phyloP scores from a whole-genome alignment of 2,888 invertebrate species.

The Melinopterus prodromus region DNA sequence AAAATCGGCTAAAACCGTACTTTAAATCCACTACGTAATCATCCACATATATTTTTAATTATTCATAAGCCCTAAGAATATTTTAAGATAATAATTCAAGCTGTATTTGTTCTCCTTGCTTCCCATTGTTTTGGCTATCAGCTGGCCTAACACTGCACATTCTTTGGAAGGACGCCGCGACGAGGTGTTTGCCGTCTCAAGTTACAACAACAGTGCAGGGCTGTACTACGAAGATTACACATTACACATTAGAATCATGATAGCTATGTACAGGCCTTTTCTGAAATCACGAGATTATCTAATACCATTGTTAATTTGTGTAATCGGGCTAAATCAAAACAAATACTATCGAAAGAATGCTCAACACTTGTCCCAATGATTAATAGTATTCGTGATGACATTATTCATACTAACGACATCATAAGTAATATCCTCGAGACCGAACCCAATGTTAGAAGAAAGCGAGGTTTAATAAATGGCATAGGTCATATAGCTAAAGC shows the following conservation, averaged over 20 bases:
- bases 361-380: neutral
- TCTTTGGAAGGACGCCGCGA: neutral
- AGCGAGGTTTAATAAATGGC: neutral
- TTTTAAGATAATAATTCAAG: neutral
- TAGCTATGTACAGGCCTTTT: neutral
- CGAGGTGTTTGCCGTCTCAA: neutral
- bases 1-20: constrained; percentile 6
- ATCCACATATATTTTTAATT: neutral
- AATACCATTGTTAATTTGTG: too few relatives aligned
- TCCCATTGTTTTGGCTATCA: neutral
- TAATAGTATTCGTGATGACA: neutral
- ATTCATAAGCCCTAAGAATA: too few relatives aligned
- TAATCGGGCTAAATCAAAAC: too few relatives aligned
- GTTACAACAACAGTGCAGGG: constrained; percentile 6
- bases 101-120: neutral
- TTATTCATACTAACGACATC: neutral
- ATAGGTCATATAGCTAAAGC: neutral
- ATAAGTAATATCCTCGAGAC: neutral
- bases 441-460: neutral
- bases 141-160: constrained; percentile 6
- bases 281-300: neutral
- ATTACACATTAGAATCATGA: neutral
- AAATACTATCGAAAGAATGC: too few relatives aligned
- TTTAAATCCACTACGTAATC: too few relatives aligned
- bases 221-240: neutral